Base-by-base conservation (phyloP, 2,113 vertebrate genomes). In the Tonatia bakeri region DNA sequence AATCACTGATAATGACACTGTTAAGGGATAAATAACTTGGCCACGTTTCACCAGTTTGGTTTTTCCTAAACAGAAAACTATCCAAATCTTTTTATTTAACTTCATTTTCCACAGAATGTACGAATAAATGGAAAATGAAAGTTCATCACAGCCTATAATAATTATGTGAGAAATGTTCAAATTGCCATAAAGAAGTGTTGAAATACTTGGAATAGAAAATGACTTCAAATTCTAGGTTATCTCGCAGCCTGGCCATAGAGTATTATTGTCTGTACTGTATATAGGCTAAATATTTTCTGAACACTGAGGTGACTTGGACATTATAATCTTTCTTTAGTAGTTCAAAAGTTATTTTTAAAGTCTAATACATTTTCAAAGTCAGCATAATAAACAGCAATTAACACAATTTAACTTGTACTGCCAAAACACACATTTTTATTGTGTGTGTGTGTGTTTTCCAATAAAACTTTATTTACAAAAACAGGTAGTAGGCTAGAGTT, bases 61-160 rank as follows among this genome's bases (percentile, higher is more conserved):
- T 64, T 89, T 92, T 88, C 33, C 16, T 85, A 80, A 94, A 38
- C 8, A n/a, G 73, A 94, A 87, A 96, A 33, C 4, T 83, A 38
- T 54, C 20, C 50, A 50, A 47, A 36, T 38, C 12, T 82, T 92
- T 76, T 81, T 54, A 17, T 70, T 95, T 76, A 47, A 12, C 61
- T 91, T 73, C 52, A 7, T 70, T 90, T 80, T 50, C 20, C 38
- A 87, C 28, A 81, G 45, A 31, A 52, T 47, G 47, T 47, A 47
- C 72, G n/a, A 92, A 85, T 94, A 72, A 83, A 92, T 83, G 22
- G 33, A 96, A 94, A 87, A 13, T 64, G 43, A 91, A 96, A 76
- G 5, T 65, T 89, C 52, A 24, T 73, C 13, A n/a, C 6, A 85
- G 85, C 36, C 9, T 50, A 19, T 84, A 89, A 52, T 65, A 83